Percentiles rank a stretch among this genome's conserved stretches.
Evolutionary conservation across 2,797 vertebrate species (phyloP).

Genomic region (Chromobotia macracanthus): DNA sequence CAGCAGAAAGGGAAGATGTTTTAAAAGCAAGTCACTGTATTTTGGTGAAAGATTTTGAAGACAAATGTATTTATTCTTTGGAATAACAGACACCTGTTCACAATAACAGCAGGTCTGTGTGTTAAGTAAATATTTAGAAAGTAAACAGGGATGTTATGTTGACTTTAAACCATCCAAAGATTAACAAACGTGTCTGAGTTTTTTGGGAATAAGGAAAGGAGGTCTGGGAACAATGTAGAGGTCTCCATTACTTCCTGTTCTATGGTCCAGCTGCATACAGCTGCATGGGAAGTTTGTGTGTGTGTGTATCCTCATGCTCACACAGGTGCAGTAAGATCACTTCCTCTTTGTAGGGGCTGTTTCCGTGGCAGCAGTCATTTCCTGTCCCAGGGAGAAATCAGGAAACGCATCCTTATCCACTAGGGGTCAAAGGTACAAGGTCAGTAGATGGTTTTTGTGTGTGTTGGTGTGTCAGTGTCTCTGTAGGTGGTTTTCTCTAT

Average conservation of each 20-base stretch:
- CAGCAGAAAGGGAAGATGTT: too few relatives aligned
- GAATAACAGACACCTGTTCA: too few relatives aligned
- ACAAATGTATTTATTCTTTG: too few relatives aligned
- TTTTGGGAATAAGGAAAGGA: not conserved
- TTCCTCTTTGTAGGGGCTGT: constrained; percentile 67
- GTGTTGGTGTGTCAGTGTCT: not conserved
- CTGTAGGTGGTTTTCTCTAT: not conserved
- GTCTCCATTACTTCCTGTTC: constrained; percentile 71
- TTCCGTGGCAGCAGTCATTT: constrained; percentile 72
- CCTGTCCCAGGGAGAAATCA: constrained; percentile 78
- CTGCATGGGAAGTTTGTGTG: constrained; percentile 70
- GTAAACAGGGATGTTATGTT: not conserved
- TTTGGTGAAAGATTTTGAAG: too few relatives aligned
- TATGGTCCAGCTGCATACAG: constrained; percentile 71
- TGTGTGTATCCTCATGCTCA: constrained; percentile 63
- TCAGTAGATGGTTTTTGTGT: constrained; percentile 34
- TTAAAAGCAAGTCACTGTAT: too few relatives aligned
- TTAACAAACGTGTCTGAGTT: not conserved
- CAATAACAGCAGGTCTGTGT: too few relatives aligned
- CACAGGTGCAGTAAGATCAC: constrained; percentile 82
- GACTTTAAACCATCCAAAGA: not conserved
- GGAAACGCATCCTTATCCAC: constrained; percentile 78
- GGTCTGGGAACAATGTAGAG: constrained; percentile 46
- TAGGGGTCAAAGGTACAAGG: constrained; percentile 65
- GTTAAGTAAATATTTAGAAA: not conserved